These are phyloP conservation scores for Drosophila stalkeri DNA, from an alignment of 2,888 invertebrate genomes.

Conservation along the genomic window DNA sequence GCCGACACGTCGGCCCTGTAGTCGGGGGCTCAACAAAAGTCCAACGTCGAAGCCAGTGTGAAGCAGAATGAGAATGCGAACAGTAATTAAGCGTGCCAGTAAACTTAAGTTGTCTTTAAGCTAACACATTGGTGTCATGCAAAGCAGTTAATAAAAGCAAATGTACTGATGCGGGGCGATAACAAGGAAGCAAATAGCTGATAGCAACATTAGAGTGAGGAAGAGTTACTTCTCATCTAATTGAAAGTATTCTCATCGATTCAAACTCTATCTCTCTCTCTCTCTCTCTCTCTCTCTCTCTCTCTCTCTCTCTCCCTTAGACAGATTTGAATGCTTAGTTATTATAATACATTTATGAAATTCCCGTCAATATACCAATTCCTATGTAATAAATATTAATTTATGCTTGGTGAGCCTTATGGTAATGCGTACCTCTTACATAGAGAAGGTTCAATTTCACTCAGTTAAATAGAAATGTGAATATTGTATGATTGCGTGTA, in stretches of 20 bases:
- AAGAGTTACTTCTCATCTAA: neutral
- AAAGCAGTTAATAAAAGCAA: slow-evolving; percentile 71
- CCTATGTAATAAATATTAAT: neutral
- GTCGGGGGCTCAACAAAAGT: neutral
- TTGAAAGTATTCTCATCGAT: neutral
- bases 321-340: neutral
- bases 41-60: slow-evolving; percentile 41
- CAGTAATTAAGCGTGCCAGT: slow-evolving; percentile 72
- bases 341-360: neutral
- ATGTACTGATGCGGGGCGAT: slow-evolving; percentile 30
- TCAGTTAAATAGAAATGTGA: neutral
- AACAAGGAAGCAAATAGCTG: slow-evolving; percentile 16
- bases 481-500: neutral
- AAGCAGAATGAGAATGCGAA: slow-evolving; percentile 30
- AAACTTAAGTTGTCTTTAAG: slow-evolving; percentile 58
- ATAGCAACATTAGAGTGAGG: neutral
- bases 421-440: neutral
- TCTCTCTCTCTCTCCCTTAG: neutral
- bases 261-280: neutral
- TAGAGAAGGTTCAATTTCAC: neutral
- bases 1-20: slow-evolving; percentile 11
- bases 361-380: neutral
- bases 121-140: slow-evolving; percentile 59
- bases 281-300: too few relatives aligned
- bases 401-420: neutral